phyloP scores from a whole-genome alignment of 2,797 vertebrate species.

The Atherinosoma microstoma region DNA sequence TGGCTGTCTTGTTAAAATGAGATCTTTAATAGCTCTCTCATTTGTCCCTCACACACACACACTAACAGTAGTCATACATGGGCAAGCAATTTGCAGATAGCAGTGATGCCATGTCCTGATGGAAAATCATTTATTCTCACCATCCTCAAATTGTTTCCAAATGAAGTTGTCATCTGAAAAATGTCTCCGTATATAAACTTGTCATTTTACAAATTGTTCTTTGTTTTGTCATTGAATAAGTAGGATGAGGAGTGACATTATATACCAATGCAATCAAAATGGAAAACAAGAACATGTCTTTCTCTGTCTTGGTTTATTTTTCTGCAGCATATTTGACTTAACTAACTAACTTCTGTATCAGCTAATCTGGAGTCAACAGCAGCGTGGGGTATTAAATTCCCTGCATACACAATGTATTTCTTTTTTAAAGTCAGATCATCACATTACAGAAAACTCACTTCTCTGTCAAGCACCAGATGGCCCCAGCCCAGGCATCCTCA shows the following conservation, averaged over 20 bases:
- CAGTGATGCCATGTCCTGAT: slow-evolving; percentile 49
- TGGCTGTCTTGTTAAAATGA: slow-evolving; percentile 61
- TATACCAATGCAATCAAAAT: slow-evolving; percentile 42
- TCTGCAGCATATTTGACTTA: slow-evolving; percentile 29
- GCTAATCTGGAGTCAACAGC: slow-evolving; percentile 57
- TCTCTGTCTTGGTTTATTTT: slow-evolving; percentile 20
- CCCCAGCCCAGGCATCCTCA: slow-evolving; percentile 54
- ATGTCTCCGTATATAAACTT: slow-evolving; percentile 45
- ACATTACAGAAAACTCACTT: slow-evolving; percentile 58
- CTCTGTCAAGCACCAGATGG: slow-evolving; percentile 64
- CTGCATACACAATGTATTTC: slow-evolving; percentile 26
- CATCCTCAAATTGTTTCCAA: slow-evolving; percentile 55
- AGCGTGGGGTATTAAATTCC: slow-evolving; percentile 40
- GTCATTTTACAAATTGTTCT: slow-evolving; percentile 61
- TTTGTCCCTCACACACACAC: slow-evolving; percentile 16
- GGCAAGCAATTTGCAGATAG: slow-evolving; percentile 33
- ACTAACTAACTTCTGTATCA: slow-evolving; percentile 23
- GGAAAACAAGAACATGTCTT: slow-evolving; percentile 29
- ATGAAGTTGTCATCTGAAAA: slow-evolving; percentile 68
- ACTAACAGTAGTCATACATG: slow-evolving; percentile 23
- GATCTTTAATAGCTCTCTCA: slow-evolving; percentile 51
- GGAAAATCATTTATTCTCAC: slow-evolving; percentile 59
- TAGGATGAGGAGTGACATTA: slow-evolving; percentile 25
- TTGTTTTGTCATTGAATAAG: slow-evolving; percentile 42
- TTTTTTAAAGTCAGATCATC: slow-evolving; percentile 56